Evolutionary conservation across 2,797 vertebrate genomes (phyloP).

Genomic region (Sorex maritimensis): DNA sequence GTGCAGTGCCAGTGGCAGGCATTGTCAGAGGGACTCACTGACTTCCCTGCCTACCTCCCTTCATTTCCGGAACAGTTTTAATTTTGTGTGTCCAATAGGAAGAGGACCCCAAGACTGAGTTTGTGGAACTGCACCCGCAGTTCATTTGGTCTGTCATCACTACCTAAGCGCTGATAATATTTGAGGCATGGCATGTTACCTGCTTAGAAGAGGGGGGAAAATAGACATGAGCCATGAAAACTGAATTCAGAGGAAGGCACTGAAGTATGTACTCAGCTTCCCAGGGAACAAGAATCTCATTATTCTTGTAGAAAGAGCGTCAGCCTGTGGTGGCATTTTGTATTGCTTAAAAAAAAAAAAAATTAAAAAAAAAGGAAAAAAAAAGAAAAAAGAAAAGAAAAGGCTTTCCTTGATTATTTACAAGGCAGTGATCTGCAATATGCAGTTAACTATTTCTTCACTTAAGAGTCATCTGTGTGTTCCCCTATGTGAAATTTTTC

Average conservation of each 20-base stretch:
- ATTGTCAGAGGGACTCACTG: not conserved
- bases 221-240: slow-evolving; percentile 72
- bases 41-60: not conserved
- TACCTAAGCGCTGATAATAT: not conserved
- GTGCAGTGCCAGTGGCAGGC: not conserved
- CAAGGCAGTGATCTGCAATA: slow-evolving; percentile 55
- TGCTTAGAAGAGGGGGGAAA: slow-evolving; percentile 75
- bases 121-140: slow-evolving; percentile 30
- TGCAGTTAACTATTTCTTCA: slow-evolving; percentile 80
- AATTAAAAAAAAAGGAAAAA: slow-evolving; percentile 72
- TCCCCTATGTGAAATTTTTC: slow-evolving; percentile 12
- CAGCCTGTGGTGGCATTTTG: slow-evolving; percentile 92
- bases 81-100: not conserved
- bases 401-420: slow-evolving; percentile 77
- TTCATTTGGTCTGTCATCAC: not conserved
- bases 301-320: slow-evolving; percentile 92
- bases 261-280: slow-evolving; percentile 82
- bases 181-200: slow-evolving; percentile 55
- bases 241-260: slow-evolving; percentile 83
- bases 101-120: not conserved
- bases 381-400: not conserved
- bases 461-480: slow-evolving; percentile 9
- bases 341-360: slow-evolving; percentile 87
- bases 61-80: slow-evolving; percentile 33
- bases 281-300: slow-evolving; percentile 71